A percentile compares a stretch with the other conserved stretches of the same genome.
phyloP scores from a whole-genome alignment of 2,888 invertebrate genomes.

The Apomyelois bistriatella region DNA sequence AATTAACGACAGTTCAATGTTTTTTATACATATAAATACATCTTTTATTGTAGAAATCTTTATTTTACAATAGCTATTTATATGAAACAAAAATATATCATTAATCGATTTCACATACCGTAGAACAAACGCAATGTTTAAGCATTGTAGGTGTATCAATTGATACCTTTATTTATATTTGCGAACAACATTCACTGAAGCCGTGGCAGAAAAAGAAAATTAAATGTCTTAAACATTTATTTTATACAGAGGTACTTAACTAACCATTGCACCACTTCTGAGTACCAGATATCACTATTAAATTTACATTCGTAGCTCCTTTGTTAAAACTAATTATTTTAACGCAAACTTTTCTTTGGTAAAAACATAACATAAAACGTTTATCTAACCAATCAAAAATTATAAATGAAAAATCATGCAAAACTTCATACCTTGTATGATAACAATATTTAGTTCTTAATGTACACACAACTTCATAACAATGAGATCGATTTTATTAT shows the following conservation, averaged over 20 bases:
- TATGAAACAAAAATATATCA: slow-evolving; percentile 37
- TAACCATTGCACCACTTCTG: slow-evolving; percentile 71
- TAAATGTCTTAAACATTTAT: slow-evolving; percentile 47
- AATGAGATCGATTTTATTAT: slow-evolving; percentile 76
- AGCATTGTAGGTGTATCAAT: slow-evolving; percentile 18
- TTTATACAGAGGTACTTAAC: slow-evolving; percentile 54
- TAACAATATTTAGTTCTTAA: slow-evolving; percentile 71
- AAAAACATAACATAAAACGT: slow-evolving; percentile 55
- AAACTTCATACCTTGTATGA: slow-evolving; percentile 79
- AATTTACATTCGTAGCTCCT: slow-evolving; percentile 44
- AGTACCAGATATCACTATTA: slow-evolving; percentile 56
- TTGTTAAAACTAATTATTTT: slow-evolving; percentile 39
- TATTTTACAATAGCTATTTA: slow-evolving; percentile 53
- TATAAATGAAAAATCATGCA: slow-evolving; percentile 44
- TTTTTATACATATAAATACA: slow-evolving; percentile 75
- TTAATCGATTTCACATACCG: slow-evolving; percentile 25
- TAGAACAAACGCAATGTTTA: slow-evolving; percentile 20
- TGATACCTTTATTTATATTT: slow-evolving; percentile 22
- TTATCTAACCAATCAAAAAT: slow-evolving; percentile 51
- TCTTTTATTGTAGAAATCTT: slow-evolving; percentile 60
- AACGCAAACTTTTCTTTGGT: slow-evolving; percentile 75
- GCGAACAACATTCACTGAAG: slow-evolving; percentile 61
- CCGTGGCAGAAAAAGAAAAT: slow-evolving; percentile 48
- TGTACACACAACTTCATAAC: slow-evolving; percentile 70
- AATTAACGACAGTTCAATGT: slow-evolving; percentile 49